These are phyloP conservation scores for Amphimallon solstitiale DNA, from an alignment of 2,888 invertebrate species.

Conservation along the genomic window DNA sequence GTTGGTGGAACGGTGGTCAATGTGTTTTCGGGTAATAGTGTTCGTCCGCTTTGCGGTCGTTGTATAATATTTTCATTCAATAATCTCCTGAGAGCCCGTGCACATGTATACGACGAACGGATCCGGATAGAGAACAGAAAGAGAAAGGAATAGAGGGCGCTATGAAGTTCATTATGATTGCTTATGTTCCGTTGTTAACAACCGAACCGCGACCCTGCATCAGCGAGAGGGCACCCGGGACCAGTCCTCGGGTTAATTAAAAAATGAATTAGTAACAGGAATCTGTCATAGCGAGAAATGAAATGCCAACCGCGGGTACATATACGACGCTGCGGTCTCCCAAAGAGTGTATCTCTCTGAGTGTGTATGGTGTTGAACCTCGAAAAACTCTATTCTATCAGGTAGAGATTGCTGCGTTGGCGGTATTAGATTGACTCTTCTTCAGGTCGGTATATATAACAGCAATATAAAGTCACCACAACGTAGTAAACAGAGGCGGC, in stretches of 20 bases:
- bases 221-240: constrained; percentile 53
- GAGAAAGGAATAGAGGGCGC: constrained; percentile 26
- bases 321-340: constrained; percentile 54
- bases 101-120: constrained; percentile 1
- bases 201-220: constrained; percentile 51
- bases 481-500: constrained; percentile 15
- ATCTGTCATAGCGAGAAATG: constrained; percentile 63
- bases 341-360: constrained; percentile 40
- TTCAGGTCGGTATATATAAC: not conserved
- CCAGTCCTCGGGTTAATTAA: constrained; percentile 60
- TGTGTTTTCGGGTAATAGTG: constrained; percentile 13
- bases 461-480: not conserved
- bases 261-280: constrained; percentile 63
- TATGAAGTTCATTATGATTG: constrained; percentile 32
- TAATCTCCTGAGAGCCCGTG: not conserved
- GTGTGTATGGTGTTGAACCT: not conserved
- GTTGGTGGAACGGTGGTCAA: constrained; percentile 47
- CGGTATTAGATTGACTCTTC: constrained; percentile 58
- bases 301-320: constrained; percentile 60
- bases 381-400: constrained; percentile 28
- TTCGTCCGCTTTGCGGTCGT: not conserved
- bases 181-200: constrained; percentile 46
- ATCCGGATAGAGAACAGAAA: not conserved
- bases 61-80: constrained; percentile 21
- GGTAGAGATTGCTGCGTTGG: constrained; percentile 46